Evolutionary conservation across 2,888 invertebrate genomes (phyloP).

Genomic region (Acheta domesticus): DNA sequence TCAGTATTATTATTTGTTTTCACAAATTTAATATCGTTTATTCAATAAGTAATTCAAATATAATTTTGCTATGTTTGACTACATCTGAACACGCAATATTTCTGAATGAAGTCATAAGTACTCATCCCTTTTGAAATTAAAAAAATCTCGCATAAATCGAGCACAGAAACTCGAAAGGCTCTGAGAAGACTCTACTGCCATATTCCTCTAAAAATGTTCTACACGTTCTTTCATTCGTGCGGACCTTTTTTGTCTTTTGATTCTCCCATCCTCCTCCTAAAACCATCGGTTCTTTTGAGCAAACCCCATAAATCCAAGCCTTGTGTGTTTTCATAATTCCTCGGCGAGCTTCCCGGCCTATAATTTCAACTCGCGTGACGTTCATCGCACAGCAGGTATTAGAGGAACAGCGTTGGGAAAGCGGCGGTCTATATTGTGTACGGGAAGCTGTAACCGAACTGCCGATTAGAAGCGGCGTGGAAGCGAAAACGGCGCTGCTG

Average conservation of each 20-base stretch:
- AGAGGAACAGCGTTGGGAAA: neutral
- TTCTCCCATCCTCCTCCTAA: neutral
- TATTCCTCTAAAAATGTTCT: too few species aligned
- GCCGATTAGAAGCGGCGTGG: neutral
- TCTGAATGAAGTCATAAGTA: too few species aligned
- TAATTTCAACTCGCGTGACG: neutral
- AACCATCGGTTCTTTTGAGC: neutral
- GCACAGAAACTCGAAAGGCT: too few species aligned
- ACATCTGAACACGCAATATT: too few species aligned
- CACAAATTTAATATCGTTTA: too few species aligned
- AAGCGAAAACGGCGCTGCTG: neutral
- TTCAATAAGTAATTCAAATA: too few species aligned
- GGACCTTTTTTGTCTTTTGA: neutral
- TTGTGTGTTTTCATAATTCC: conserved; percentile 6
- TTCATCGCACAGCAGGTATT: neutral
- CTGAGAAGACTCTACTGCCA: too few species aligned
- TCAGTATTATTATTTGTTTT: too few species aligned
- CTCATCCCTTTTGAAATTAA: too few species aligned
- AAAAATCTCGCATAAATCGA: too few species aligned
- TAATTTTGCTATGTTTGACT: too few species aligned
- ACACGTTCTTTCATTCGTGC: too few species aligned
- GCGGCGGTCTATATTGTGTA: neutral
- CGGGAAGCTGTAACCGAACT: neutral
- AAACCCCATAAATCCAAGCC: neutral
- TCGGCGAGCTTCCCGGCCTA: neutral